Evolutionary conservation across 2,113 vertebrate genomes (phyloP), one percentile per base, ranked within the genome.

Genomic region (Corythornis vintsioides): DNA sequence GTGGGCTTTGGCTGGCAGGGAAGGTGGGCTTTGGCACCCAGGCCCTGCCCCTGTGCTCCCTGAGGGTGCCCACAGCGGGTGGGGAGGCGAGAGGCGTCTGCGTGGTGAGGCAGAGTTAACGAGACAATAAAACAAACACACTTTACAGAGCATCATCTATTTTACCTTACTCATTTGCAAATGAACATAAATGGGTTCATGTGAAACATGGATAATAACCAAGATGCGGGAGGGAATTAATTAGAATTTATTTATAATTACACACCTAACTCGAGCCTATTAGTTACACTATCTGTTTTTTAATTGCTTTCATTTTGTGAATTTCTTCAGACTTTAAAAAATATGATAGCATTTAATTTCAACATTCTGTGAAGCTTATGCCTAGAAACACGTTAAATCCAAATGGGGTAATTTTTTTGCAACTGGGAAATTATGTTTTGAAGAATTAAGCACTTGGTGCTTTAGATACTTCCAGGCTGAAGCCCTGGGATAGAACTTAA

Each of bases 171-270:
- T 88, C 69, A 21, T 84, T 71, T 94, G 56, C 90, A 95, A 91
- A 71, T 80, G 91, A 59, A 31, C 76, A 35, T 83, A 90, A 96
- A 91, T 85, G 70, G 52, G 25, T 89, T 96, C 35, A 14, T 72
- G 55, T 79, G 93, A 87, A 90, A 91, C 40, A 42, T 47, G 85
- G 83, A 76, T 95, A 96, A 96, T 92, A 94, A 92, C 64, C 57
- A 84, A 90, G 93, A 81, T 91, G 83, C 29, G 6, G 55, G 55
- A 86, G 93, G 45, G 61, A 95, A 95, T 96, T 85, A 91, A 97
- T 96, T 95, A 86, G 77, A 92, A 55, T 91, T 94, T 96, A 91
- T 90, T 96, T 95, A 69, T 95, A 96, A 94, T 95, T 96, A 65
- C 24, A 64, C 19, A 93, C 47, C 75, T 92, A 82, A 78, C 64